phyloP scores from a whole-genome alignment of 2,888 invertebrate species.

The Pseudococcus longispinus region DNA sequence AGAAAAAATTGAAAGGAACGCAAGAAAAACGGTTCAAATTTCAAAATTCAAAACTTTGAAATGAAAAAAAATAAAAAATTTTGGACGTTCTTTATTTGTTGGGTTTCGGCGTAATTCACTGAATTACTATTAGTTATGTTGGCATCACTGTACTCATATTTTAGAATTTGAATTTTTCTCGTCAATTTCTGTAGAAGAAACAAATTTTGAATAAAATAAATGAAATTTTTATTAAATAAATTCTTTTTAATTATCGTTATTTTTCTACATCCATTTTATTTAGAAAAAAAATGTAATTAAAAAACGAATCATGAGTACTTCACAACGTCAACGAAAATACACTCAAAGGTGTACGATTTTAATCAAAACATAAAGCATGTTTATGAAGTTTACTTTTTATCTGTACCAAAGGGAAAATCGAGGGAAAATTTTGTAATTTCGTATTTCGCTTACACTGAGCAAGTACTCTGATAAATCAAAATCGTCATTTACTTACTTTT shows the following conservation, averaged over 20 bases:
- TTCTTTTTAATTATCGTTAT: no score
- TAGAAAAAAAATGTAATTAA: no score
- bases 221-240: no score
- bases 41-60: neutral
- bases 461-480: constrained; percentile 18
- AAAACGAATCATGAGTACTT: no score
- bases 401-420: neutral
- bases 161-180: no score
- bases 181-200: no score
- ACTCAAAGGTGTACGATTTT: neutral
- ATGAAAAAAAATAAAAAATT: neutral
- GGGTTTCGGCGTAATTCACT: neutral
- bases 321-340: neutral
- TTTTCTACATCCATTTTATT: no score
- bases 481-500: constrained; percentile 15
- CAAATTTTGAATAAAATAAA: no score
- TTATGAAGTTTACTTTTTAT: neutral
- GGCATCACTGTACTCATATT: no score
- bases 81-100: neutral
- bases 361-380: neutral
- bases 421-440: neutral
- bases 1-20: no score
- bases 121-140: neutral
- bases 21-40: neutral
- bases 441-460: neutral